Percentiles rank a stretch among this genome's conserved stretches.
Evolutionary conservation across 2,888 invertebrate genomes (phyloP).

Genomic region (Cerceris ruficornis): DNA sequence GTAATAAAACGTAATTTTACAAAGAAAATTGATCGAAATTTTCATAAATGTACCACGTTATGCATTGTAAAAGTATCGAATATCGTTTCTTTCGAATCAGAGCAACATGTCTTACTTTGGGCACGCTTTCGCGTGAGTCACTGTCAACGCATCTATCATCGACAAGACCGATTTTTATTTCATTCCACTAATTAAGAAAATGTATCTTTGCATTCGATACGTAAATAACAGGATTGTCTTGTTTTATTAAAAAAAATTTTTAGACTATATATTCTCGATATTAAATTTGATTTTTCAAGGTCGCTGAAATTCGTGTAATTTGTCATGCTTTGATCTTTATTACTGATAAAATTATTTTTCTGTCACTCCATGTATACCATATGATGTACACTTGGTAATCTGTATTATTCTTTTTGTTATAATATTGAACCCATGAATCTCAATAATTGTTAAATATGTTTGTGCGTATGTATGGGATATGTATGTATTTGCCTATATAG

Average conservation of each 20-base stretch:
- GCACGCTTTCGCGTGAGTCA: constrained; percentile 76
- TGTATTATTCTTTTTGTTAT: background rate
- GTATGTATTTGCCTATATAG: no score
- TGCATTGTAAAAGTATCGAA: background rate
- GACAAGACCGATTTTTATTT: constrained; percentile 25
- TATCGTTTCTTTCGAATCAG: constrained; percentile 1
- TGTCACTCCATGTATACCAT: background rate
- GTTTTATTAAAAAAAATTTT: background rate
- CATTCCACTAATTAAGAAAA: background rate
- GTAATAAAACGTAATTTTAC: constrained; percentile 49
- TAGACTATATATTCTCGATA: background rate
- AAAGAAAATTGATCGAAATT: constrained; percentile 3
- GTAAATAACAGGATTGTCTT: background rate
- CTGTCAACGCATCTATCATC: constrained; percentile 67
- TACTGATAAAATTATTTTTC: constrained; percentile 3
- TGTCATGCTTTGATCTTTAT: constrained; percentile 5
- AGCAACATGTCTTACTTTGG: constrained; percentile 43
- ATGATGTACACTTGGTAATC: background rate
- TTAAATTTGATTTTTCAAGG: constrained; percentile 38
- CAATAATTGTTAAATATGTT: no score
- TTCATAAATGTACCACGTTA: background rate
- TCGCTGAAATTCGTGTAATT: constrained; percentile 16
- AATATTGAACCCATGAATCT: background rate
- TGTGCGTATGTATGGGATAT: no score
- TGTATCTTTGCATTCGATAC: background rate